Evolutionary conservation across 2,113 vertebrate genomes (phyloP), one percentile per base, ranked within the genome.

Genomic region (Numenius arquata): DNA sequence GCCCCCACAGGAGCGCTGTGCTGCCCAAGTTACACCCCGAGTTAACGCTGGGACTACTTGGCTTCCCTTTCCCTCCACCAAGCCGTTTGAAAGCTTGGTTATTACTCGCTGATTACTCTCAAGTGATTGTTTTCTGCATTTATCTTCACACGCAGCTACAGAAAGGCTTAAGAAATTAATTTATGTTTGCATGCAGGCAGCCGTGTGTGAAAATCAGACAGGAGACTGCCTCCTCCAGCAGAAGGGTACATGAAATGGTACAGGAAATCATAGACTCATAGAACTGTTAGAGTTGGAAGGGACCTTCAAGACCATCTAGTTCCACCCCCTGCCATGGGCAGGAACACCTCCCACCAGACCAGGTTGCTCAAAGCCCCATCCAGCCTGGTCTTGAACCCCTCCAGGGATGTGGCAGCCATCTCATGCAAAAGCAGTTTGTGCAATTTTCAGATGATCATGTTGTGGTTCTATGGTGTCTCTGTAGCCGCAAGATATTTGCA

Each of bases 11-110:
- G 53, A n/a, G 32, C 53, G 12, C 30, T 43, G 63, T 5, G 29
- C 71, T 45, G 41, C 52, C 30, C 14, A 5, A 6, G 11, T 52
- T 32, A 32, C 16, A 40, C 12, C 62, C 16, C 2, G 7, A 6
- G 5, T 47, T 66, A 0, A 2, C 23, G 36, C 0, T 63, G 30
- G 45, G 45, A 19, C 27, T 52, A 1, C 68, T 48, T 38, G 26
- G 45, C n/a, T 93, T 78, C 78, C 14, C 15, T 36, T 90, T 25
- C 22, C 16, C 41, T 70, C 20, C 34, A 29, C n/a, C 36, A 26
- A 40, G 43, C 32, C 52, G 7, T 36, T 88, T 59, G 32, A 29
- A 75, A 67, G n/a, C 55, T 89, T 41, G n/a, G 29, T 52, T 74
- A n/a, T 71, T 72, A 52, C 41, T 62, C 30, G 15, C 61, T 27